Evolutionary conservation across 2,888 invertebrate genomes (phyloP).

Genomic region (Tolmerus cingulatus): DNA sequence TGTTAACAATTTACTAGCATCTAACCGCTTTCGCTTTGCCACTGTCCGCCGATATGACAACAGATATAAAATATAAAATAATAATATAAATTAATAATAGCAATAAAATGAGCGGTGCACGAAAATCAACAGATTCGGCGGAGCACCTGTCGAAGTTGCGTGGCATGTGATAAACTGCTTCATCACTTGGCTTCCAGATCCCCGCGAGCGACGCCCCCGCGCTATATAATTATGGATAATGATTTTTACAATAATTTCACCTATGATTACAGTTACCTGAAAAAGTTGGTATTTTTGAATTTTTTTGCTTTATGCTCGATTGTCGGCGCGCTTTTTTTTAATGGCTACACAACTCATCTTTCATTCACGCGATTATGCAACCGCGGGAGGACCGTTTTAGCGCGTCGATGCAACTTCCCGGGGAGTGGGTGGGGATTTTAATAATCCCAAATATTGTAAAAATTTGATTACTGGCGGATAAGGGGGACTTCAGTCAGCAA

Average conservation of each 20-base stretch:
- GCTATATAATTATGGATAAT: conserved; percentile 45
- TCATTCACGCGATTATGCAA: background rate
- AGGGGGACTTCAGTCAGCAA: background rate
- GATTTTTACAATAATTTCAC: conserved; percentile 59
- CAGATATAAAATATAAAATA: background rate
- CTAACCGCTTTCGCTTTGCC: conserved; percentile 7
- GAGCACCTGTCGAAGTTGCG: background rate
- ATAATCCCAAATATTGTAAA: background rate
- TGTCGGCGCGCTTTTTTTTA: background rate
- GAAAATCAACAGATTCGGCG: background rate
- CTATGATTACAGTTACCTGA: conserved; percentile 59
- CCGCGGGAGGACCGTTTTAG: background rate
- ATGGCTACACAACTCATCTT: background rate
- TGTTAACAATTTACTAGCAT: conserved; percentile 8
- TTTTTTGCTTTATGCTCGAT: background rate
- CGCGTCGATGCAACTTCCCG: background rate
- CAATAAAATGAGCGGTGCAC: background rate
- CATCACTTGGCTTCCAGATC: conserved; percentile 2
- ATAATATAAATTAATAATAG: background rate
- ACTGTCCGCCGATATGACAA: background rate
- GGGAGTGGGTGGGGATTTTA: background rate
- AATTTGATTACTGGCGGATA: background rate
- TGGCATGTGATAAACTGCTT: conserved; percentile 28
- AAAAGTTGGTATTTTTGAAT: conserved; percentile 57
- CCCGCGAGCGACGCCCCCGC: background rate